A percentile compares a stretch with the other conserved stretches of the same genome.
Conservation (phyloP, 2,888 invertebrate species). For the Cephus nigrinus region DNA sequence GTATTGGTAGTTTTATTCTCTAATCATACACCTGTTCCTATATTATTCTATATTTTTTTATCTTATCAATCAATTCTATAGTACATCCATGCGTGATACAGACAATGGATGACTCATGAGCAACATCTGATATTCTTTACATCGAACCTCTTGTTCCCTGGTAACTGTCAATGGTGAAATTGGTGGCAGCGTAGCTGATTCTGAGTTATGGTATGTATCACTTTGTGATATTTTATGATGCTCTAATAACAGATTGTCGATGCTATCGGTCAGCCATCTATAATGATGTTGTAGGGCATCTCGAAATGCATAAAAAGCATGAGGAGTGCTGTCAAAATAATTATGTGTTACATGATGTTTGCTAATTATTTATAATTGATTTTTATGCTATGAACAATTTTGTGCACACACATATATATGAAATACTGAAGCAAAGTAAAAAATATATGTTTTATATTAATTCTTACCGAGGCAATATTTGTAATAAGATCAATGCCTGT, state of each 20-base stretch:
- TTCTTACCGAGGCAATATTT: constrained; percentile 49
- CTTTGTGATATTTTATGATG: constrained; percentile 23
- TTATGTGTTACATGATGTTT: background rate
- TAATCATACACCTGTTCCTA: background rate
- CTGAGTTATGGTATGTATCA: constrained; percentile 24
- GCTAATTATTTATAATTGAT: background rate
- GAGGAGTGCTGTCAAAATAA: constrained; percentile 47
- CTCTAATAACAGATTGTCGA: constrained; percentile 53
- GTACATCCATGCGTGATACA: background rate
- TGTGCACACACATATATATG: background rate
- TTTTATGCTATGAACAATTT: background rate
- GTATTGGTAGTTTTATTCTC: background rate
- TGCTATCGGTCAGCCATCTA: constrained; percentile 70
- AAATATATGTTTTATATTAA: background rate
- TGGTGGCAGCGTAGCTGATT: constrained; percentile 50
- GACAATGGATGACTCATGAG: background rate
- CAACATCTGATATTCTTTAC: background rate
- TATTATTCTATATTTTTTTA: background rate
- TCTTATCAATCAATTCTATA: background rate
- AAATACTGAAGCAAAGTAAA: background rate
- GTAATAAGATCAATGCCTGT: constrained; percentile 47
- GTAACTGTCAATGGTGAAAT: constrained; percentile 52
- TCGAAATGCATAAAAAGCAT: constrained; percentile 70
- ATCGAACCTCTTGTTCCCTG: constrained; percentile 52
- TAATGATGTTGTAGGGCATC: constrained; percentile 70